phyloP scores from a whole-genome alignment of 2,888 invertebrate species.

The Cotesia congregata region DNA sequence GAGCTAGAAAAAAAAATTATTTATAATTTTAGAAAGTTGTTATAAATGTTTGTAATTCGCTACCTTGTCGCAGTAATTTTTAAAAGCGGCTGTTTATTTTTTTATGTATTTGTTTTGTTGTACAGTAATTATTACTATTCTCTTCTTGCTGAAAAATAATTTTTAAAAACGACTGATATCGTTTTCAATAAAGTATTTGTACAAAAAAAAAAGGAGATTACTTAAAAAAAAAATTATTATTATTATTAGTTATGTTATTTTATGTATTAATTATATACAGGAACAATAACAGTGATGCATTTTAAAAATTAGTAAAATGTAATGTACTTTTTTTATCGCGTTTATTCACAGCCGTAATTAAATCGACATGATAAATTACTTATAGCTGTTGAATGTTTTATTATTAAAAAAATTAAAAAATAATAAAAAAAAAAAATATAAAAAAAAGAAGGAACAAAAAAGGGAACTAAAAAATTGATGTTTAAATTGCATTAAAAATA shows the following conservation, averaged over 20 bases:
- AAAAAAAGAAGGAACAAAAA: constrained; percentile 12
- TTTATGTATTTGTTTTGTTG: not conserved
- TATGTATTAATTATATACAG: constrained; percentile 14
- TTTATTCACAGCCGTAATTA: constrained; percentile 41
- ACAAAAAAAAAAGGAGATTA: constrained; percentile 34
- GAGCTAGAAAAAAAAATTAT: constrained; percentile 18
- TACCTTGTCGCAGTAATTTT: not conserved
- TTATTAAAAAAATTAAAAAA: constrained; percentile 29
- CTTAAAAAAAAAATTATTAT: not conserved
- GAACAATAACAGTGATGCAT: constrained; percentile 50
- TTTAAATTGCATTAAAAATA: constrained; percentile 23
- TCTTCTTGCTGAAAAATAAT: too few species aligned
- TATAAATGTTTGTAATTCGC: not conserved
- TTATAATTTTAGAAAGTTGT: not conserved
- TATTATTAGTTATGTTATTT: constrained; percentile 31
- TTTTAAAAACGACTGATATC: constrained; percentile 45
- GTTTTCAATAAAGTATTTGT: constrained; percentile 43
- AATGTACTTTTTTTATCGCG: constrained; percentile 42
- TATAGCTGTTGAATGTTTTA: constrained; percentile 37
- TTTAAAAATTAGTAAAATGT: constrained; percentile 43
- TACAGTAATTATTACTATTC: too few species aligned
- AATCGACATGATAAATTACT: constrained; percentile 11
- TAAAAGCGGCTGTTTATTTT: not conserved
- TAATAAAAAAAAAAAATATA: constrained; percentile 30
- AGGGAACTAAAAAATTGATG: constrained; percentile 12